Evolutionary conservation across 1,140 invertebrate species (phyloP), one percentile per base, ranked within the genome.

Genomic region (Triops longicaudatus): DNA sequence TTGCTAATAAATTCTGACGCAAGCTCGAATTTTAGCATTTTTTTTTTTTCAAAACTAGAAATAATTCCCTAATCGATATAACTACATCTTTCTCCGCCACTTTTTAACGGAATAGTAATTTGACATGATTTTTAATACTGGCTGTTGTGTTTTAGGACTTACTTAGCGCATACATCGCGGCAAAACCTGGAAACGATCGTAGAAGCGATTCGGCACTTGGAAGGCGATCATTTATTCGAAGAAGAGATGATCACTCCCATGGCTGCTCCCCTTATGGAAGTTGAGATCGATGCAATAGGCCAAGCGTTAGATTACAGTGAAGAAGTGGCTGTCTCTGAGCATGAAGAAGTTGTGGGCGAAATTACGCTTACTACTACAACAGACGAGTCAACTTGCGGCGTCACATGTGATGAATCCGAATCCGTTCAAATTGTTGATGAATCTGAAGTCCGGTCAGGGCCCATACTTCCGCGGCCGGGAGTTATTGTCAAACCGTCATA

Each of bases 181-280:
- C 93, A 97, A 82, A 98, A 98, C 83, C 86, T 99, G 78, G 95
- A 98, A 83, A 98, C 97, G 1, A 98, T 99, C 78, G 95, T 98
- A 10, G 96, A 99, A 83, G 97, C 97, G 28, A 98, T 98, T 80
- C 89, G 96, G 44, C 96, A 97, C 82, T 85, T 99, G 77, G 97
- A 99, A 84, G 96, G 97, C 9, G 94, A 97, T 83, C 93, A 96
- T 83, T 84, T 96, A 80, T 95, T 96, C 83, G 88, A 88, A 79
- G 92, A 93, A 80, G 91, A 91, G 43, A 77, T 80, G 31, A 28
- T 75, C 43, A 78, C 78, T 6, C 78, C 77, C 14, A 31, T 72
- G n/a, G 72, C 73, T 22, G 37, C 72, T 6, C 71, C 63, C 37
- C 41, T 77, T 37, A 73, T 77, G 26, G 71, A 77, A 77, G 76